Base-by-base conservation (phyloP, 2,113 vertebrate species). In the Aptenodytes forsteri region DNA sequence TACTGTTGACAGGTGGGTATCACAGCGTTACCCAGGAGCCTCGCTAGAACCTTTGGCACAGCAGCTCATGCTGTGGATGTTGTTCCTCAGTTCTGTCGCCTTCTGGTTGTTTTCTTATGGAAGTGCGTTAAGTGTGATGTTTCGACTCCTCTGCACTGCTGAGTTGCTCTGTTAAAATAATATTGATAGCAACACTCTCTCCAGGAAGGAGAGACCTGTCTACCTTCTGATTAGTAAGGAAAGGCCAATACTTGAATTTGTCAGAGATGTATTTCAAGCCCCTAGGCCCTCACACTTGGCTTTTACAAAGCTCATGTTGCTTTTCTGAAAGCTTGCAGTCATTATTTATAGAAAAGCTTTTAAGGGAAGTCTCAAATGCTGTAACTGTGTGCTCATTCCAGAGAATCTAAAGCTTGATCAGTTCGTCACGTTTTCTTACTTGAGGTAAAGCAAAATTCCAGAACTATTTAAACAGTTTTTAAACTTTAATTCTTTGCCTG, bases 1-100 rank as follows among this genome's bases (percentile, higher is more conserved):
- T 96, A 4, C 97, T 98, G n/a, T 93, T 99, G 38, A 77, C 97
- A 98, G 98, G 98, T 98, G 73, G 65, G 93, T 90, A 18, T 34
- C 34, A 4, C 16, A 3, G 64, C 9, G 1, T 6, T 8, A 6
- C 20, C 21, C 5, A 0, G 29, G 10, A 69, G 16, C 38, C 84
- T 38, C 10, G 0, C 9, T 6, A 34, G 21, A 38, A 21, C 40
- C 61, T 25, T 1, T 10, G 54, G 47, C 29, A 12, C 10, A 29
- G 30, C 65, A 64, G 47, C 42, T 83, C 17, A 1, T 8, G 13
- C 42, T 14, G 34, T 6, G 34, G 13, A 9, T 7, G 4, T 13
- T 38, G 11, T 30, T 64, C 52, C 46, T 25, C 16, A 3, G 12
- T 22, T 70, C 77, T 64, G 50, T 46, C 0, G 2, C 61, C 25